Base-by-base conservation (phyloP, 23 tunicate genomes). In the Corella eumyota region DNA sequence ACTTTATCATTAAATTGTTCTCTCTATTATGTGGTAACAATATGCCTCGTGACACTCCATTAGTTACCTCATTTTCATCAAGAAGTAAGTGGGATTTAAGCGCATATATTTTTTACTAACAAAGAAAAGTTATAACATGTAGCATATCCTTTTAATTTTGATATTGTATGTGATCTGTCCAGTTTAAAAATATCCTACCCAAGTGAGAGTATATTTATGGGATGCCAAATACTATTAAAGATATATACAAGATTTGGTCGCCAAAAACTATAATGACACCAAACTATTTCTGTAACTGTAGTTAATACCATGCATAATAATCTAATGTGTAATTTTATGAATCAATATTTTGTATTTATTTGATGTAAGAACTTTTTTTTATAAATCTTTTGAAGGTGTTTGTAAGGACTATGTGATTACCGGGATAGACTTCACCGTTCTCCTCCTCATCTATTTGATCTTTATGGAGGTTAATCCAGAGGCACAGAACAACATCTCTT, bases 381-480 rank as follows among this genome's bases (percentile, higher is more conserved):
- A n/a, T n/a, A n/a, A n/a, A n/a, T n/a, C n/a, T n/a, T n/a, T n/a
- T n/a, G n/a, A n/a, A n/a, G n/a, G 15, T 11, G 15, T n/a, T n/a
- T n/a, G n/a, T 13, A 20, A 7, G 13, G 59, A 6, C 23, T 19
- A 53, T 7, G 7, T 13, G 25, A 15, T 53, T 15, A 7, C 7
- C 7, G 74, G 62, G 34, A 32, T 24, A 30, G 81, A 84, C 67
- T 29, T 45, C 0, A 70, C 71, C 49, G 78, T 76, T 44, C 72
- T 84, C 3, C 15, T 75, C 23, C 47, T 75, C 0, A 21, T 75
- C 22, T 69, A 47, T 33, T 37, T 75, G 34, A 36, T 75, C 36
- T 66, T 64, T 47, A 58, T 74, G 66, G 79, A 84, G 45, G 34
- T n/a, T 32, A 75, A 75, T 57, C 59, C 2, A 30, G 47, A 27